These are phyloP conservation scores for Sussaba pulchella DNA, from an alignment of 2,888 invertebrate genomes.

Conservation along the genomic window DNA sequence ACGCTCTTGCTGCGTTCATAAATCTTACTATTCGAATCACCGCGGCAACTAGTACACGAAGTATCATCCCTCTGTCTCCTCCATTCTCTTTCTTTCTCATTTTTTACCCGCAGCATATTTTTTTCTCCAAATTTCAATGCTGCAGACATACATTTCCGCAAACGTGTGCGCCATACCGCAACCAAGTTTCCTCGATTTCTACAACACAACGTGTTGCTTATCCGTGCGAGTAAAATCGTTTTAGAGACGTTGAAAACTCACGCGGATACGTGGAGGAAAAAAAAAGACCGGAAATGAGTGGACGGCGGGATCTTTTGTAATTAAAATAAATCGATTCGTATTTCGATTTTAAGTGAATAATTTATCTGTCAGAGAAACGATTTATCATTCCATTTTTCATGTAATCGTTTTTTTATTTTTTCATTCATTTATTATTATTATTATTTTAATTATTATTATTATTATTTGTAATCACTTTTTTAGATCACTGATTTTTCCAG, in stretches of 20 bases:
- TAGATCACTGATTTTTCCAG: no score
- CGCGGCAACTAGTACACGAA: no score
- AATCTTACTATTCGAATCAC: not conserved
- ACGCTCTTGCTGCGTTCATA: conserved; percentile 50
- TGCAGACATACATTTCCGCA: not conserved
- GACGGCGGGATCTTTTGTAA: not conserved
- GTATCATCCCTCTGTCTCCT: not conserved
- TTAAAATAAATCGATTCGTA: no score
- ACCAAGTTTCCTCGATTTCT: not conserved
- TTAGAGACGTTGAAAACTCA: not conserved
- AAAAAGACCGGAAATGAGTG: not conserved
- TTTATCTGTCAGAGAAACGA: no score
- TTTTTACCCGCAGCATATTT: not conserved
- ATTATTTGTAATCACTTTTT: no score
- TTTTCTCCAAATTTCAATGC: not conserved
- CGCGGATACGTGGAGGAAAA: no score
- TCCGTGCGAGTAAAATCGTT: not conserved
- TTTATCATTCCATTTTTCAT: no score
- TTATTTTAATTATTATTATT: no score
- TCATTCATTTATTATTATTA: no score
- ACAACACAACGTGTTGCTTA: no score
- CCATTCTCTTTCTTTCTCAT: not conserved
- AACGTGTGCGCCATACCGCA: not conserved
- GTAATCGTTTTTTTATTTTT: no score
- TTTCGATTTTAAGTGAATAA: no score